phyloP scores from a whole-genome alignment of 2,113 vertebrate species.

The Sapajus apella region DNA sequence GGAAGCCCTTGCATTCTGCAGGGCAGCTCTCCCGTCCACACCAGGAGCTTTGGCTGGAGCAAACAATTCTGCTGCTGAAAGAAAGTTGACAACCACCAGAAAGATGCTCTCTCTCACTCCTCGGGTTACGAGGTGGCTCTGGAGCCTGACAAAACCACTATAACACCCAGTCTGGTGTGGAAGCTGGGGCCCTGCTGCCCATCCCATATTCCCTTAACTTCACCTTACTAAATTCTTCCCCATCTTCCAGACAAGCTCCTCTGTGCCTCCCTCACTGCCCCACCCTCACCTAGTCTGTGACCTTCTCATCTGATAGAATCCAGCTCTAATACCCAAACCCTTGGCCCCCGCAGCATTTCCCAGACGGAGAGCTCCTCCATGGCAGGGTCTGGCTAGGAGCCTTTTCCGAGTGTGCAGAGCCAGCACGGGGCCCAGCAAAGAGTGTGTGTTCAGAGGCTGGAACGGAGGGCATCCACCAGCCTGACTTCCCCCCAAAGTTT shows the following conservation, averaged over 20 bases:
- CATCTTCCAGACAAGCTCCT: background rate
- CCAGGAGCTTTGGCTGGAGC: background rate
- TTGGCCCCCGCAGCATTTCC: background rate
- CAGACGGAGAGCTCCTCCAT: background rate
- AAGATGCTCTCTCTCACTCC: background rate
- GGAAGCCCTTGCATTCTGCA: background rate
- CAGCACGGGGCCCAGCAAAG: background rate
- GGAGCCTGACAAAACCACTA: background rate
- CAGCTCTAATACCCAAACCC: background rate
- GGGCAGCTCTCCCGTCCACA: background rate
- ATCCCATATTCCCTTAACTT: background rate
- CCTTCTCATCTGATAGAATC: background rate
- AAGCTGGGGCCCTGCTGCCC: background rate
- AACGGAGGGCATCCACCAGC: background rate
- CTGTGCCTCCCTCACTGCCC: background rate
- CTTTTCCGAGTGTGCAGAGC: background rate
- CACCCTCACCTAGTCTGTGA: background rate
- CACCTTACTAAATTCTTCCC: background rate
- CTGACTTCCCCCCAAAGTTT: conserved; percentile 26
- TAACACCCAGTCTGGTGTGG: background rate
- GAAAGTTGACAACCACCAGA: background rate
- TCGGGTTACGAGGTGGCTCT: background rate
- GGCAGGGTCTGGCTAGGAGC: background rate
- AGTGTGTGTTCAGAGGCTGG: background rate
- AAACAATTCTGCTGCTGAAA: background rate